Conservation (phyloP, 2,797 vertebrate genomes). For the Hipposideros larvatus region DNA sequence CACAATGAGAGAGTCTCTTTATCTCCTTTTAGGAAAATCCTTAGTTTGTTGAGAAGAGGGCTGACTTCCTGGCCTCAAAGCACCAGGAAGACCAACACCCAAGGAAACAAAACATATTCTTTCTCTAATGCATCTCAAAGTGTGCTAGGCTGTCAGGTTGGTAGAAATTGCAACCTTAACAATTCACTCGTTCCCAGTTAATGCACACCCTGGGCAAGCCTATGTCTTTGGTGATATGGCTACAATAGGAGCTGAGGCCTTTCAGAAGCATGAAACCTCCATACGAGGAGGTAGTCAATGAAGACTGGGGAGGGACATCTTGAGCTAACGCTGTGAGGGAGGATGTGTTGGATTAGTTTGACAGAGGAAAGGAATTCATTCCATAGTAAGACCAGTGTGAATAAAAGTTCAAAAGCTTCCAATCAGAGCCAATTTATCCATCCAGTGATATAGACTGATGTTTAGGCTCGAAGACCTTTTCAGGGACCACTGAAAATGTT, state of each 20-base stretch:
- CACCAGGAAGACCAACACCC: background rate
- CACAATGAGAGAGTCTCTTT: background rate
- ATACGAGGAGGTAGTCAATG: background rate
- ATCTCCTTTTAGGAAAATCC: slow-evolving; percentile 1
- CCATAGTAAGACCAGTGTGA: background rate
- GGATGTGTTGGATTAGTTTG: background rate
- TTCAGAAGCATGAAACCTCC: background rate
- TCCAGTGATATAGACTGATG: background rate
- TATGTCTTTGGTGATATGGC: background rate
- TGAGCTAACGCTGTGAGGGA: background rate
- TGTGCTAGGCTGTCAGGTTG: background rate
- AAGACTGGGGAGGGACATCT: background rate
- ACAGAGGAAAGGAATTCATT: background rate
- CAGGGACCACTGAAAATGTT: background rate
- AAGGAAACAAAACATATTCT: background rate
- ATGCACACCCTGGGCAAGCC: background rate
- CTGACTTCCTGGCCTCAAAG: background rate
- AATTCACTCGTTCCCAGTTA: background rate
- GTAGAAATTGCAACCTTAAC: background rate
- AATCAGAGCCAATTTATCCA: background rate
- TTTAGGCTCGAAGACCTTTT: background rate
- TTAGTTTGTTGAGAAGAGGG: background rate
- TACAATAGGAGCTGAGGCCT: background rate
- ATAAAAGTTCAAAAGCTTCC: background rate
- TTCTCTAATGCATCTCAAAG: background rate